phyloP scores from a whole-genome alignment of 2,113 vertebrate genomes.

The Aramus guarauna region DNA sequence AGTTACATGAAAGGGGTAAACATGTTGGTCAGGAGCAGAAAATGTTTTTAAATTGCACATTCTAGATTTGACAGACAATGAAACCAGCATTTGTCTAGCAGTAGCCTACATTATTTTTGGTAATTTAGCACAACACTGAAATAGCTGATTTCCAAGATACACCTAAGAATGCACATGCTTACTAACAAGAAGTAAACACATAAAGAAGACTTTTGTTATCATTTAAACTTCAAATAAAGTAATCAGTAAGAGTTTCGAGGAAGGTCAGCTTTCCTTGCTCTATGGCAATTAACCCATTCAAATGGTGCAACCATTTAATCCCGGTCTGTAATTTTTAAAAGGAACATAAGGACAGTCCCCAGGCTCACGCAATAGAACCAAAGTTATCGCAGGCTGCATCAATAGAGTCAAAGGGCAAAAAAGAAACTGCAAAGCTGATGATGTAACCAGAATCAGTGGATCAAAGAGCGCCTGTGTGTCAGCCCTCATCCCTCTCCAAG shows the following conservation, averaged over 20 bases:
- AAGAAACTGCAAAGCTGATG: accelerated
- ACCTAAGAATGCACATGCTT: not conserved
- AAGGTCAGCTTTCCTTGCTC: not conserved
- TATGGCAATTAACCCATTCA: not conserved
- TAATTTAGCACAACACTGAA: not conserved
- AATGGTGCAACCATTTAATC: not conserved
- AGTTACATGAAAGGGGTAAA: not conserved
- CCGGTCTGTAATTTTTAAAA: not conserved
- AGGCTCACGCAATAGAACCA: not conserved
- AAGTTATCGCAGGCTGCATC: not conserved
- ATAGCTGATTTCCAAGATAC: not conserved
- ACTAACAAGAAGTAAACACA: not conserved
- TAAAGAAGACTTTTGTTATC: not conserved
- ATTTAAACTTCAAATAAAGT: not conserved
- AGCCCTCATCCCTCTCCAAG: not conserved
- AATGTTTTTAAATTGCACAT: not conserved
- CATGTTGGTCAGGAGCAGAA: not conserved
- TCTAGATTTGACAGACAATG: not conserved
- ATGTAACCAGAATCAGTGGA: not conserved
- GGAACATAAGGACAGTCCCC: not conserved
- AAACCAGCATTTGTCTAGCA: not conserved
- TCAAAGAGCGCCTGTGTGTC: not conserved
- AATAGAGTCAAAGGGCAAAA: not conserved
- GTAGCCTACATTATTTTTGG: not conserved
- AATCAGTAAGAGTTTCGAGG: not conserved